phyloP scores from a whole-genome alignment of 2,888 invertebrate species.

The Lacanobia wlatinum region DNA sequence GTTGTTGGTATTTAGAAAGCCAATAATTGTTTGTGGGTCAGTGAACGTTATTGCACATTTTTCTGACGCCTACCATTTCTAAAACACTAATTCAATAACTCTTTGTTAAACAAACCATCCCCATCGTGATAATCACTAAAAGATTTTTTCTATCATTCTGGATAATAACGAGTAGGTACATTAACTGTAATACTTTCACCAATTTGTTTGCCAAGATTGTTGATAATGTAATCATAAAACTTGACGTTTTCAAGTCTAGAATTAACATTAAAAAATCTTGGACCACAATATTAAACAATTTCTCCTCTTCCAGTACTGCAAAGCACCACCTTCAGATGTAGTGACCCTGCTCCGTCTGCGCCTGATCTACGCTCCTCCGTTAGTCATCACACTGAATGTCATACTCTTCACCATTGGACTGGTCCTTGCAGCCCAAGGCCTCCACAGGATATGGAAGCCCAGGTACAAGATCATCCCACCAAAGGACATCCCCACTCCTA shows the following conservation, averaged over 20 bases:
- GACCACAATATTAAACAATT: not conserved
- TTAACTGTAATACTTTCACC: too few relatives aligned
- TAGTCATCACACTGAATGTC: conserved; percentile 85
- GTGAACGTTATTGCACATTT: too few relatives aligned
- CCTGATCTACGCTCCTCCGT: conserved; percentile 88
- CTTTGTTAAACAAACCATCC: not conserved
- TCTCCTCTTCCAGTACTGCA: conserved; percentile 78
- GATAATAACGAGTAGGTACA: too few relatives aligned
- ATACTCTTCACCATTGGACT: conserved; percentile 85
- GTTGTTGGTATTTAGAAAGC: too few relatives aligned
- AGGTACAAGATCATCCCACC: conserved; percentile 77
- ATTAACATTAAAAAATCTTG: not conserved
- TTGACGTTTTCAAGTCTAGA: not conserved
- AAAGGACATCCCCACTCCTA: conserved; percentile 58
- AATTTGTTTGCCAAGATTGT: not conserved
- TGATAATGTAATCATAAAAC: not conserved
- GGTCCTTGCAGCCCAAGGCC: conserved; percentile 82
- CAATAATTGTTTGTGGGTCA: too few relatives aligned
- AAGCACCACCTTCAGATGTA: conserved; percentile 83
- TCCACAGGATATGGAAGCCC: conserved; percentile 79
- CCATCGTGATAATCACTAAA: too few relatives aligned
- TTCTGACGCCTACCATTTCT: too few relatives aligned
- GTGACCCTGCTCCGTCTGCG: conserved; percentile 85
- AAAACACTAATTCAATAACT: not conserved
- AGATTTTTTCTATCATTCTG: too few relatives aligned